phyloP scores from a whole-genome alignment of 2,888 invertebrate species.

The Andrena bicolor region DNA sequence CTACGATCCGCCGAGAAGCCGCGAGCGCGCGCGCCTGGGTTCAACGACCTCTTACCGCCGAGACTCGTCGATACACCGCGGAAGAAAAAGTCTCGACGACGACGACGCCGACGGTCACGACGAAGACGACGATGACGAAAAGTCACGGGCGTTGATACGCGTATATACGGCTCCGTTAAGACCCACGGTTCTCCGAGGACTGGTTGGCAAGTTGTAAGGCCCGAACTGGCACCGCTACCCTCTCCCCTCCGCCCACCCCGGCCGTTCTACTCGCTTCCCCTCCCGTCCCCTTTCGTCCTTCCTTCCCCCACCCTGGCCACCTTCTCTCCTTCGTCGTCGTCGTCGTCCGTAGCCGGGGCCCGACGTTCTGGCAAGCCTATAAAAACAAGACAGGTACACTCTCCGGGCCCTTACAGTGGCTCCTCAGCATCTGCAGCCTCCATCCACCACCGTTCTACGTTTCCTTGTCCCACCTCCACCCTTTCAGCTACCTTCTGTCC shows the following conservation, averaged over 20 bases:
- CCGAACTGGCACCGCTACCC: slow-evolving; percentile 79
- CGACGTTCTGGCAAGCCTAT: slow-evolving; percentile 83
- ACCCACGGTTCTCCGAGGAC: slow-evolving; percentile 82
- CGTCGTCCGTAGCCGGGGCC: slow-evolving; percentile 76
- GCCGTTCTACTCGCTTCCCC: slow-evolving; percentile 66
- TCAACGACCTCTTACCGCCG: slow-evolving; percentile 54
- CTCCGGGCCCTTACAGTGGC: slow-evolving; percentile 84
- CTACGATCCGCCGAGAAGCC: slow-evolving; percentile 19
- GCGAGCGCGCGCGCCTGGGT: slow-evolving; percentile 35
- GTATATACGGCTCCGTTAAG: slow-evolving; percentile 69
- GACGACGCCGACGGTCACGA: slow-evolving; percentile 16
- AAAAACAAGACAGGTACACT: slow-evolving; percentile 85
- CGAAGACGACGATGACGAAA: slow-evolving; percentile 54
- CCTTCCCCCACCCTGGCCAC: slow-evolving; percentile 65
- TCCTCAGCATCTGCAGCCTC: slow-evolving; percentile 82
- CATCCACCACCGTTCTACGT: slow-evolving; percentile 73
- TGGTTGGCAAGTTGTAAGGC: slow-evolving; percentile 78
- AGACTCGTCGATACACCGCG: slow-evolving; percentile 39
- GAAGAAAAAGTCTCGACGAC: slow-evolving; percentile 53
- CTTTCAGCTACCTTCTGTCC: slow-evolving; percentile 52
- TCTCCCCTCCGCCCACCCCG: slow-evolving; percentile 72
- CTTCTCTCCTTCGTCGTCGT: slow-evolving; percentile 67
- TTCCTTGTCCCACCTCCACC: slow-evolving; percentile 69
- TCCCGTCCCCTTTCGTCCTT: slow-evolving; percentile 64
- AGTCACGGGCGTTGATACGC: slow-evolving; percentile 61